Base-by-base conservation (phyloP, 35 echinoderm and acorn worm genomes). In the Amphiura filiformis region DNA sequence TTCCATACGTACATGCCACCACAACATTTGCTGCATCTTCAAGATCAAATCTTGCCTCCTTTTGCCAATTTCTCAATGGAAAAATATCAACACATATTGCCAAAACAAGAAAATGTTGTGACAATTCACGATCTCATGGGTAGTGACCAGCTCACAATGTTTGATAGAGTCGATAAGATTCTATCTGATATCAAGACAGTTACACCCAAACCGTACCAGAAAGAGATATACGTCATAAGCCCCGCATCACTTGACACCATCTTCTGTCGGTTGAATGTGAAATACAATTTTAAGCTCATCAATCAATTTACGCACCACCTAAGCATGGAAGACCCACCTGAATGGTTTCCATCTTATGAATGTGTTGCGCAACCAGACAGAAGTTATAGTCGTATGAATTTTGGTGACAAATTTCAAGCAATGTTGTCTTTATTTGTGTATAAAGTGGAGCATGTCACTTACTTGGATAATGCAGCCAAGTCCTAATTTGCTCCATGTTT, bases 1-100 rank as follows among this genome's bases (percentile, higher is more conserved):
- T 98, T 64, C 33, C 93, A 94, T 40, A 98, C 96, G 0, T 92
- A 91, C 32, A 92, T 92, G 83, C 28, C 96, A 31, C 96, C 96
- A 14, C 87, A 87, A 49, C 91, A 98, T 47, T 93, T 98, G 1
- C 34, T 11, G 1, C 2, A 70, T 30, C 61, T 70, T 15, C 61
- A 70, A n/a, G 61, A 70, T 47, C 41, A 9, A 47, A 70, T 70
- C 61, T 70, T 15, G 1, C 61, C 11, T 23, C 61, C 26, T 26
- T 30, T 4, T 70, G 61, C 61, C 28, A 70, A 70, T n/a, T n/a
- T 70, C 4, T 15, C 61, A 11, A 3, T 13, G 15, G 61, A 52
- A 3, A 56, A 0, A 32, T 65, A 17, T 34, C 35, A 12, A 38
- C 42, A 56, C 37, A 36, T 0, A 12, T 76, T 70, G 7, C 7